Evolutionary conservation across 2,888 invertebrate species (phyloP).

Genomic region (Cybosia mesomella): DNA sequence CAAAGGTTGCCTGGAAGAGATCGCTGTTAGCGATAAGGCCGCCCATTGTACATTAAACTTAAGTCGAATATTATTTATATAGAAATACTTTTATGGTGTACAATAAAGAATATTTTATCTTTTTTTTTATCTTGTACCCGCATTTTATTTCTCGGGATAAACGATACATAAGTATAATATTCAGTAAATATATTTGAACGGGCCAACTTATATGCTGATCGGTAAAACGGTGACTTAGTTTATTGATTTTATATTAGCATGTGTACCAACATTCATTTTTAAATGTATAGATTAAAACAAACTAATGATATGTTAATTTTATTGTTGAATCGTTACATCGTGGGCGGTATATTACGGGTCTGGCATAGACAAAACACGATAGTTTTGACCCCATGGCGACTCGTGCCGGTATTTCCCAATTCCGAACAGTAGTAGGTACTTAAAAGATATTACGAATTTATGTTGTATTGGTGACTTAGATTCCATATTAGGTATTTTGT

Average conservation of each 20-base stretch:
- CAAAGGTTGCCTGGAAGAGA: too few relatives aligned
- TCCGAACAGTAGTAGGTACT: slow-evolving; percentile 34
- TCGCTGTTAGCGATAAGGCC: too few relatives aligned
- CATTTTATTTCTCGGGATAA: not conserved
- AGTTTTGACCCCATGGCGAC: slow-evolving; percentile 42
- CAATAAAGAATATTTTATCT: too few relatives aligned
- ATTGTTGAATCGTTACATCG: slow-evolving; percentile 16
- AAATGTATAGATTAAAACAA: slow-evolving; percentile 3
- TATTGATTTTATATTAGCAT: slow-evolving; percentile 3
- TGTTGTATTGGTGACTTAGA: slow-evolving; percentile 31
- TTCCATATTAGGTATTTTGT: slow-evolving; percentile 38
- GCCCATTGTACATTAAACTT: too few relatives aligned
- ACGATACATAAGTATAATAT: not conserved
- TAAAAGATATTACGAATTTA: slow-evolving; percentile 37
- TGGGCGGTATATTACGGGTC: slow-evolving; percentile 25
- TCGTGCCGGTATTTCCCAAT: slow-evolving; percentile 36
- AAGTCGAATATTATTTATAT: too few relatives aligned
- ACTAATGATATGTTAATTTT: slow-evolving; percentile 9
- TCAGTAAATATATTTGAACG: not conserved
- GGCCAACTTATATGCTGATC: not conserved
- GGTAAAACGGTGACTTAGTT: not conserved
- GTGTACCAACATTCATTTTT: not conserved
- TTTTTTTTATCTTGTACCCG: too few relatives aligned
- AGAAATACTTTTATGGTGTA: too few relatives aligned
- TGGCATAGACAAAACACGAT: slow-evolving; percentile 37